Percentiles rank a stretch among this genome's conserved stretches.
phyloP scores from a whole-genome alignment of 2,888 invertebrate species.

The Tortricodes alternella region DNA sequence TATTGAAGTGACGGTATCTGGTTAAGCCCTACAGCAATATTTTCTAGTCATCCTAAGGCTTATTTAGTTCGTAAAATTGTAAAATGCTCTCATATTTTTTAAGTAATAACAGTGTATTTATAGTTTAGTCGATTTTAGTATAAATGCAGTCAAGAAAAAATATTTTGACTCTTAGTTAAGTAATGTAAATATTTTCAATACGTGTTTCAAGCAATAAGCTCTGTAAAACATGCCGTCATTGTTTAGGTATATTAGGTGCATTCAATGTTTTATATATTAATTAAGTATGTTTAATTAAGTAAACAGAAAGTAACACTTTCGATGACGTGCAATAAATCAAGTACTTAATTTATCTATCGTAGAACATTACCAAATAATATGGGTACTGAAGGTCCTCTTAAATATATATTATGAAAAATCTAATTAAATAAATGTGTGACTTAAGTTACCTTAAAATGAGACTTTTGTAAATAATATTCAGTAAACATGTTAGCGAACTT shows the following conservation, averaged over 20 bases:
- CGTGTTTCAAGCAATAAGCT: constrained; percentile 77
- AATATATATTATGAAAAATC: not conserved
- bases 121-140: no score
- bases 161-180: no score
- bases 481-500: constrained; percentile 11
- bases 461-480: constrained; percentile 15
- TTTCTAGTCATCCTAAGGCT: no score
- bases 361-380: not conserved
- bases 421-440: not conserved
- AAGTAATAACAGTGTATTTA: no score
- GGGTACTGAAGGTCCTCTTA: not conserved
- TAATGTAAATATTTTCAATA: constrained; percentile 47
- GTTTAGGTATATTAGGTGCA: constrained; percentile 30
- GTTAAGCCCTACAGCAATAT: no score
- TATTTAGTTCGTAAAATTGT: no score
- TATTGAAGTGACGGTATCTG: no score
- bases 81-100: no score
- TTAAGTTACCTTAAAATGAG: not conserved
- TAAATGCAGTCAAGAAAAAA: no score
- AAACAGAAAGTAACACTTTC: constrained; percentile 45
- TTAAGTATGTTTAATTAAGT: constrained; percentile 33
- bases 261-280: constrained; percentile 30
- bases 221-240: constrained; percentile 9
- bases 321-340: constrained; percentile 32
- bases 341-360: not conserved